Evolutionary conservation across 2,113 vertebrate species (phyloP), one percentile per base, ranked within the genome.

Genomic region (Pseudorhombus dupliciocellatus): DNA sequence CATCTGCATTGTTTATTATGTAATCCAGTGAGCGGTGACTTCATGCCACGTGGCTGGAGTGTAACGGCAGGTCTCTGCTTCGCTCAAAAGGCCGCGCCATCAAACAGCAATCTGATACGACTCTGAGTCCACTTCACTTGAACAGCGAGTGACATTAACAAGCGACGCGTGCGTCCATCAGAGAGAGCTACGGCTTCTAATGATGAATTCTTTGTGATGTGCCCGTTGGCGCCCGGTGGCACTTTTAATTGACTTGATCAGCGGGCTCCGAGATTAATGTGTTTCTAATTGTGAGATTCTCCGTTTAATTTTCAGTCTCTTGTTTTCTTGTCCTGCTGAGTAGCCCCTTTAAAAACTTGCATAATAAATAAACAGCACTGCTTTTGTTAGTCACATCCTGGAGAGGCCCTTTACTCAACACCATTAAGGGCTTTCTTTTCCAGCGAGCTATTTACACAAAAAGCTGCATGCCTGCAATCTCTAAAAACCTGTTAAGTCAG

Each of bases 181-280:
- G 28, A 73, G 48, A 53, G 21, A 44, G n/a, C 56, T 64, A 22
- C 24, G 66, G 30, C 51, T 26, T 59, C 61, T 73, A 75, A 70
- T 68, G 9, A 68, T 57, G 25, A 71, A 71, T 46, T 46, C 53
- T 65, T 25, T 64, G 64, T 54, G 44, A n/a, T 40, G 34, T 59
- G 42, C 22, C 31, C 57, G 44, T 54, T 48, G 57, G 21, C 57
- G 57, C 22, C 40, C 70, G 80, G 77, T 81, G 81, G 69, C n/a
- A 63, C 55, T 79, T 73, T 65, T 60, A 71, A 83, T 82, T 68
- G 31, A 58, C 18, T 66, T 77, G 26, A 77, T 89, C 65, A 73
- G 73, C 70, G 76, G 70, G 61, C 78, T 62, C 21, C 24, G 21
- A 31, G 59, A 73, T 63, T 34, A 81, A 73, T 74, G 70, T n/a